Base-by-base conservation (phyloP, 2,888 invertebrate species). In the Oscheius sp. region DNA sequence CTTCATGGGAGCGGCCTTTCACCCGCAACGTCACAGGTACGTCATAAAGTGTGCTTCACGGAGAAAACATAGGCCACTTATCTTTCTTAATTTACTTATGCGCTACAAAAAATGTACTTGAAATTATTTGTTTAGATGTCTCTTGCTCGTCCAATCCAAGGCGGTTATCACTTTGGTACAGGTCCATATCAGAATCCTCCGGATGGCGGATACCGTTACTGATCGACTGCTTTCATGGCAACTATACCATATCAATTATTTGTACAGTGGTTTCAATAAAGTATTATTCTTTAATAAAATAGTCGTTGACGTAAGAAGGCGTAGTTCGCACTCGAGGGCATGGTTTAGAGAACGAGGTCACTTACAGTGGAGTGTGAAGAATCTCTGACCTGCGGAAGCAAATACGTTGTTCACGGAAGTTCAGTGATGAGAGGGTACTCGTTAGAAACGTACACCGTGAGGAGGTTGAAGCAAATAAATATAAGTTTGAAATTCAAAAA, bases 171-270 rank as follows among this genome's bases (percentile, higher is more conserved):
- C 43, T 80, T 72, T 35, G 80, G 80, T 59, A 80, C 80, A n/a
- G 80, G 80, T 58, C 80, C 80, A 45, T 80, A 76, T 72, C 77
- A 78, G 73, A 77, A 78, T n/a, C 80, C 80, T 23, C 80, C 80
- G 29, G 70, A 73, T 56, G 76, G 75, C 68, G 73, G 73, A 18
- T 73, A 73, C 27, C 68, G 73, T n/a, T 73, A 73, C 35, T 56
- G 25, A 45, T 7, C 43, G 18, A 23, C 16, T 18, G 23, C 35
- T 25, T 16, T 55, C 35, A 27, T 56, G 55, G 55, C 55, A 49
- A 21, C 21, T 9, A 16, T 5, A 61, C 12, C 66, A 41, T 45
- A 16, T 13, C 45, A 64, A 18, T 6, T 69, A 21, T 56, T 23
- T 69, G 56, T 69, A 69, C 29, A 56, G 41, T 56, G 69, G 69